Conservation (phyloP, 64 coral and sea anemone species). For the Exaiptasia diaphana region DNA sequence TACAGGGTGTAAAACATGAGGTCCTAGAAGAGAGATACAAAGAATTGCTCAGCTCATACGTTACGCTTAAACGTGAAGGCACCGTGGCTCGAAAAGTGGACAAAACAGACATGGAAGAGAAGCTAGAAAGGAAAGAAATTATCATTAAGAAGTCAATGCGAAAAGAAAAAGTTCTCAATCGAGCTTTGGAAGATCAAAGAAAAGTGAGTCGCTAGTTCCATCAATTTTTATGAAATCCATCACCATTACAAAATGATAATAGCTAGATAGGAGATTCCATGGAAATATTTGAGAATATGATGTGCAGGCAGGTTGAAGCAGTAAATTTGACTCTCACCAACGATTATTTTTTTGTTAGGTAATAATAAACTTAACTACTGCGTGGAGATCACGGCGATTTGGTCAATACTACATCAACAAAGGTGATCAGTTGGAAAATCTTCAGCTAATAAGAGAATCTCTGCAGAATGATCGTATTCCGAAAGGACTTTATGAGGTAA, state of each 20-base stretch:
- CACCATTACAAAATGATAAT: too few relatives aligned
- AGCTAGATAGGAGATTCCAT: too few relatives aligned
- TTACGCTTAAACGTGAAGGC: not conserved
- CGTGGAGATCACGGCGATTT: conserved; percentile 38
- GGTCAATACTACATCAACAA: conserved; percentile 48
- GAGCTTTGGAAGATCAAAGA: conserved; percentile 50
- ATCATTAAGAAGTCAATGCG: conserved; percentile 28
- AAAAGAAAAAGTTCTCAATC: conserved; percentile 12
- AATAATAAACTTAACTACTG: conserved; percentile 47
- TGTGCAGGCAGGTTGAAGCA: too few relatives aligned
- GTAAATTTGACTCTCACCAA: too few relatives aligned
- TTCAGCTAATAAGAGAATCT: conserved; percentile 25
- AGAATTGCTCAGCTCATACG: conserved; percentile 14
- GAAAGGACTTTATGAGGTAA: conserved; percentile 42
- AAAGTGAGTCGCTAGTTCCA: too few relatives aligned
- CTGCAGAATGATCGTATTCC: conserved; percentile 30
- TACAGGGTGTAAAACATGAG: conserved; percentile 37
- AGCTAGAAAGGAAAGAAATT: conserved; percentile 35
- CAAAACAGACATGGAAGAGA: conserved; percentile 10
- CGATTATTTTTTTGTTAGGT: not conserved
- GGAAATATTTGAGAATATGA: too few relatives aligned
- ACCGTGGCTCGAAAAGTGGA: conserved; percentile 8
- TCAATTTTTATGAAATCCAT: too few relatives aligned
- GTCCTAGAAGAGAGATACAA: conserved; percentile 41
- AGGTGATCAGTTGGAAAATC: conserved; percentile 46